Percentiles rank a stretch among this genome's conserved stretches.
These are phyloP conservation scores for Leuciscus idus DNA, from an alignment of 2,113 vertebrate genomes.

Conservation along the genomic window DNA sequence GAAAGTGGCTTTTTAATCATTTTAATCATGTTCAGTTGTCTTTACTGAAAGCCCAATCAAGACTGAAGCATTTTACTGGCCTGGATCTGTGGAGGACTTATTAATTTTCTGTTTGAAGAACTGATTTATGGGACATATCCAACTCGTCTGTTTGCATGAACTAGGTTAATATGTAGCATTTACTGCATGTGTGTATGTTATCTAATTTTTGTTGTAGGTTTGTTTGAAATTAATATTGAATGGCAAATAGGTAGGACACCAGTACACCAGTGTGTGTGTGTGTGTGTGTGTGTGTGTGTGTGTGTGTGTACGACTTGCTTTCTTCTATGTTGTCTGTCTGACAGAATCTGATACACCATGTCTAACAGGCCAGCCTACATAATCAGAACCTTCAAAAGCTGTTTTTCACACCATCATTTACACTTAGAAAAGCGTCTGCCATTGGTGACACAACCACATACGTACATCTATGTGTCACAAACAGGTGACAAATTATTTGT, in stretches of 20 bases:
- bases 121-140: constrained; percentile 12
- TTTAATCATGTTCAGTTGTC: constrained; percentile 2
- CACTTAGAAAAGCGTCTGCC: constrained; percentile 27
- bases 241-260: background rate
- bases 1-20: background rate
- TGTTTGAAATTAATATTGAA: background rate
- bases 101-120: constrained; percentile 22
- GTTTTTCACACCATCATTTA: constrained; percentile 37
- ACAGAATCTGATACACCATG: constrained; percentile 7
- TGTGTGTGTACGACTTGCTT: background rate
- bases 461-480: constrained; percentile 9
- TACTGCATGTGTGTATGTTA: background rate
- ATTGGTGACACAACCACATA: constrained; percentile 27
- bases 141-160: constrained; percentile 3
- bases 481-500: constrained; percentile 21
- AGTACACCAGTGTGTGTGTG: background rate
- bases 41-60: background rate
- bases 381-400: constrained; percentile 42
- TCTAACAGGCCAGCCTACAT: constrained; percentile 28
- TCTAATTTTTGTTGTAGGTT: background rate
- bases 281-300: background rate
- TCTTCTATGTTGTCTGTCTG: constrained; percentile 18
- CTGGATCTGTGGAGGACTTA: background rate
- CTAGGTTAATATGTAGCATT: background rate
- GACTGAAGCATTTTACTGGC: background rate